A percentile compares a stretch with the other conserved stretches of the same genome.
These are phyloP conservation scores for Rhopalosiphum nymphaeae DNA, from an alignment of 2,888 invertebrate species.

Conservation along the genomic window DNA sequence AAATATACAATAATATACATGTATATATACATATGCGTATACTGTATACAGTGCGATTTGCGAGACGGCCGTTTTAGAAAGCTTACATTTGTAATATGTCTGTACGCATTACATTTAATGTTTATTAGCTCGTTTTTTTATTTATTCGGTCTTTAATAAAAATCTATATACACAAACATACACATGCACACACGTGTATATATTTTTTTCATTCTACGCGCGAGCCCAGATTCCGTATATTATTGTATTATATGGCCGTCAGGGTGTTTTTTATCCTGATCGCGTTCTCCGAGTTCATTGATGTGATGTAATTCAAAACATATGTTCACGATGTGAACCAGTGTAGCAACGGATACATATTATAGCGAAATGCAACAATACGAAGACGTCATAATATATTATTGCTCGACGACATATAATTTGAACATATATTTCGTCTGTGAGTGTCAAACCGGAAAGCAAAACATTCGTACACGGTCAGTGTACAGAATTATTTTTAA, in stretches of 20 bases:
- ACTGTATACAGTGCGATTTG: not conserved
- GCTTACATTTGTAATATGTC: slow-evolving; percentile 36
- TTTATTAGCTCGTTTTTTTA: slow-evolving; percentile 10
- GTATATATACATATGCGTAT: not conserved
- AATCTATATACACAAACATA: not conserved
- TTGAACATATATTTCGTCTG: not conserved
- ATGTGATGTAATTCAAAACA: slow-evolving; percentile 26
- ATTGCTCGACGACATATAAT: not conserved
- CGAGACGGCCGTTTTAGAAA: slow-evolving; percentile 10
- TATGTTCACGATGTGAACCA: not conserved
- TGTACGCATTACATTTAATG: slow-evolving; percentile 19
- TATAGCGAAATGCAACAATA: not conserved
- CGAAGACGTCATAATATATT: not conserved
- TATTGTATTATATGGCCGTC: not conserved
- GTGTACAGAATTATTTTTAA: not conserved
- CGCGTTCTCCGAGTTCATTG: not conserved
- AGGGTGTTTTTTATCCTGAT: not conserved
- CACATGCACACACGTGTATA: not conserved
- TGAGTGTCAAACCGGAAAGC: not conserved
- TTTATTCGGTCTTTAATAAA: slow-evolving; percentile 42
- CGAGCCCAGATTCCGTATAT: not conserved
- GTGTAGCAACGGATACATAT: not conserved
- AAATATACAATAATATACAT: not conserved
- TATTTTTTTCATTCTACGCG: not conserved
- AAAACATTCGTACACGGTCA: not conserved